A percentile compares a stretch with the other conserved stretches of the same genome.
phyloP scores from a whole-genome alignment of 1,140 invertebrate genomes.

The Lucilia cuprina region DNA sequence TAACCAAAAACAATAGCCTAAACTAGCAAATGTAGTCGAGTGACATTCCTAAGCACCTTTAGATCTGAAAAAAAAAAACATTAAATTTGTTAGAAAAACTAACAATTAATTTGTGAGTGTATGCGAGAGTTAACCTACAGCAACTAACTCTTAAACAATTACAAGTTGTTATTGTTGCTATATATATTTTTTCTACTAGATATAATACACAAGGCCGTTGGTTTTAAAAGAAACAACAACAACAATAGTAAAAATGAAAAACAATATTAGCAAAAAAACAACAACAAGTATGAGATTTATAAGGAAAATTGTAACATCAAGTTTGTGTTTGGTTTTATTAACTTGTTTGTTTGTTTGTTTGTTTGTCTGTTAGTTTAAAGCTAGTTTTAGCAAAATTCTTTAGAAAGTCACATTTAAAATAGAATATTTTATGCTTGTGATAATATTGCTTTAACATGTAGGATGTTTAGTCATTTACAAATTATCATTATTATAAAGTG shows the following conservation, averaged over 20 bases:
- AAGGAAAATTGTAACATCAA: slow-evolving; percentile 10
- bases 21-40: not conserved
- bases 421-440: too few relatives aligned
- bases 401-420: too few relatives aligned
- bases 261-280: not conserved
- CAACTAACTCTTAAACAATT: not conserved
- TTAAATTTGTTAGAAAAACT: not conserved
- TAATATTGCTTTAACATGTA: too few relatives aligned
- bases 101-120: not conserved
- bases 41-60: slow-evolving; percentile 10
- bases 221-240: not conserved
- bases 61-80: not conserved
- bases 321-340: not conserved
- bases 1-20: not conserved
- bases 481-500: too few relatives aligned
- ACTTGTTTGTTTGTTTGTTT: too few relatives aligned
- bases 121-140: too few relatives aligned
- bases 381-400: too few relatives aligned
- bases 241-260: not conserved
- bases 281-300: not conserved
- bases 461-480: too few relatives aligned
- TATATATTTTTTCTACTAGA: not conserved
- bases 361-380: too few relatives aligned
- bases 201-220: slow-evolving; percentile 14
- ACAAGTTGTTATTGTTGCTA: not conserved